Evolutionary conservation across 2,888 invertebrate species (phyloP), one percentile per base, ranked within the genome.

Genomic region (Calameuta filiformis): DNA sequence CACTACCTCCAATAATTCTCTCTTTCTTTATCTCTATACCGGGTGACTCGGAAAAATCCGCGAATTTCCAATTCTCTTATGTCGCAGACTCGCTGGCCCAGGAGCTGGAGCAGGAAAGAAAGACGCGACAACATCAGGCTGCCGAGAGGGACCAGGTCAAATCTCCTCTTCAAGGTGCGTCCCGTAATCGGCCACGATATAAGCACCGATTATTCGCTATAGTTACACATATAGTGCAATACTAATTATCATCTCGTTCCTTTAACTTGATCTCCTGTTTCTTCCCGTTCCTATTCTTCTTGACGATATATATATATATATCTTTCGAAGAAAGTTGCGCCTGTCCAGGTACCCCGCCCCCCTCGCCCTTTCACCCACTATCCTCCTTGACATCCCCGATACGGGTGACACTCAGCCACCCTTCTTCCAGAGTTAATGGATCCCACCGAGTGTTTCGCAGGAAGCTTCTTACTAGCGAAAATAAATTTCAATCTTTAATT

Each of bases 41-140:
- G 56, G 56, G 23, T 4, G 56, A 56, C 56, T 56, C 56, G 56
- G 12, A 35, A 56, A 56, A 56, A 56, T 23, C 23, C 56, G 56
- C 56, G 56, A 56, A 56, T 56, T 56, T 56, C 56, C 56, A 56
- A 81, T 79, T 81, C 83, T 86, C 85, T 87, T 92, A 92, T 92
- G 92, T 93, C 93, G 82, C 94, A 97, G 97, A 97, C 93, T 95
- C 96, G 79, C 92, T 97, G 90, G 97, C 96, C 84, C 96, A 96
- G 92, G 97, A 97, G 92, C 93, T 97, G 90, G 97, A 97, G 92
- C 94, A 97, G 94, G 97, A 97, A 92, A 94, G 97, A 91, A 97
- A 97, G 92, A 94, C 95, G 74, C 95, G 97, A 83, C 96, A 96
- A 89, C 96, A 96, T 87, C 94, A 94, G 85, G 93, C 94, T 83